Evolutionary conservation across 2,797 vertebrate species (phyloP).

Genomic region (Fistularia tabacaria): DNA sequence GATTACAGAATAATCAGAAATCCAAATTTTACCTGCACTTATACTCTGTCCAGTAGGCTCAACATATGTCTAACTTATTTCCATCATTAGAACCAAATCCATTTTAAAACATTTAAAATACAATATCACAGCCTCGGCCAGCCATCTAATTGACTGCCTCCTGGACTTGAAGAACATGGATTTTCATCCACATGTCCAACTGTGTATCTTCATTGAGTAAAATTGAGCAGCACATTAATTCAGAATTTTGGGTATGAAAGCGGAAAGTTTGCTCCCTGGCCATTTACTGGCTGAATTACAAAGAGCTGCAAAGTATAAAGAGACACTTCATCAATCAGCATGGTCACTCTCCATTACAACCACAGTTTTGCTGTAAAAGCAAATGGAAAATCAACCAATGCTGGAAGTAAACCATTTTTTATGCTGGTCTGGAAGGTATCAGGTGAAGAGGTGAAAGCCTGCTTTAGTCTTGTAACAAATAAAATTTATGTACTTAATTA

Average conservation of each 20-base stretch:
- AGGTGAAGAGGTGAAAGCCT: slow-evolving; percentile 2
- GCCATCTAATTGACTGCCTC: slow-evolving; percentile 10
- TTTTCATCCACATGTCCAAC: slow-evolving; percentile 48
- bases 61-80: too few species aligned
- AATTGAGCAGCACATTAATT: slow-evolving; percentile 41
- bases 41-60: too few species aligned
- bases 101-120: too few species aligned
- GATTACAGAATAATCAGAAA: too few species aligned
- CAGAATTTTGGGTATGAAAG: slow-evolving; percentile 48
- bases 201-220: slow-evolving; percentile 37
- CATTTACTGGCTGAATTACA: slow-evolving; percentile 48
- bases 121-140: too few species aligned
- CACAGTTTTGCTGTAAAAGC: slow-evolving; percentile 23
- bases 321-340: slow-evolving; percentile 60
- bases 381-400: not conserved
- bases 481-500: not conserved
- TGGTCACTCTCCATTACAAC: slow-evolving; percentile 17
- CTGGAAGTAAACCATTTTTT: slow-evolving; percentile 4
- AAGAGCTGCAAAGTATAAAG: slow-evolving; percentile 56
- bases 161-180: slow-evolving; percentile 45
- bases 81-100: too few species aligned
- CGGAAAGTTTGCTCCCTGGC: slow-evolving; percentile 57
- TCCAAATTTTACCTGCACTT: too few species aligned
- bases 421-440: not conserved
- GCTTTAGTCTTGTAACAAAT: slow-evolving; percentile 1